Conservation (phyloP, 2,888 invertebrate species). For the Cheilosia grossa region DNA sequence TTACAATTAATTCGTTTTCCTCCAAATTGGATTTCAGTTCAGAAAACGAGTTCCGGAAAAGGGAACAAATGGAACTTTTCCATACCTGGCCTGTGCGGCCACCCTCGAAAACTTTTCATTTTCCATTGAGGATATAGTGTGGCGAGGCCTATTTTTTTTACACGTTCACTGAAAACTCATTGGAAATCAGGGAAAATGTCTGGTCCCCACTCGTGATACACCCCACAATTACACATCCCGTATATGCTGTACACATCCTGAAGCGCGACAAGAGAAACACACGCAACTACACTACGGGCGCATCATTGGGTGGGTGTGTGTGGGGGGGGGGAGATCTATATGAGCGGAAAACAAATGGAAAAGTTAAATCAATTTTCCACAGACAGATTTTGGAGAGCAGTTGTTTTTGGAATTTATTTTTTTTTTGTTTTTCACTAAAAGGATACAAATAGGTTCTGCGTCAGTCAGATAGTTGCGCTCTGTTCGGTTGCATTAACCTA, state of each 20-base stretch:
- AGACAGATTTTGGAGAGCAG: constrained; percentile 3
- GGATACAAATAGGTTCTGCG: constrained; percentile 14
- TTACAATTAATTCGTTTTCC: constrained; percentile 70
- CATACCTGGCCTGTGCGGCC: background rate
- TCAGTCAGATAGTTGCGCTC: background rate
- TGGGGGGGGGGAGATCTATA: background rate
- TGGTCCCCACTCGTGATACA: constrained; percentile 12
- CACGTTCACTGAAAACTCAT: constrained; percentile 43
- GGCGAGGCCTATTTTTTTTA: background rate
- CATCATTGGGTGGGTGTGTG: background rate
- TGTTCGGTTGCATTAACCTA: constrained; percentile 54
- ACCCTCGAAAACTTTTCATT: constrained; percentile 33
- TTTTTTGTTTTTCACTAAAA: constrained; percentile 30
- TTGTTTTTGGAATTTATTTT: constrained; percentile 27
- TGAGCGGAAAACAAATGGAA: constrained; percentile 4
- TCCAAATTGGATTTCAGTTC: constrained; percentile 61
- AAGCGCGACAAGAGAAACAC: constrained; percentile 4
- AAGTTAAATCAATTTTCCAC: constrained; percentile 35
- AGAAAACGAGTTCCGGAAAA: constrained; percentile 17
- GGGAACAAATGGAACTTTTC: background rate
- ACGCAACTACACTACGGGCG: constrained; percentile 46
- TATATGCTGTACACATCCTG: constrained; percentile 18
- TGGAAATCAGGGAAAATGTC: constrained; percentile 58
- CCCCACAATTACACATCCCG: constrained; percentile 38
- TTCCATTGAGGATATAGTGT: constrained; percentile 7